Percentiles rank a stretch among this genome's conserved stretches.
Conservation (phyloP, 2,888 invertebrate genomes). For the Anthrax anthrax region DNA sequence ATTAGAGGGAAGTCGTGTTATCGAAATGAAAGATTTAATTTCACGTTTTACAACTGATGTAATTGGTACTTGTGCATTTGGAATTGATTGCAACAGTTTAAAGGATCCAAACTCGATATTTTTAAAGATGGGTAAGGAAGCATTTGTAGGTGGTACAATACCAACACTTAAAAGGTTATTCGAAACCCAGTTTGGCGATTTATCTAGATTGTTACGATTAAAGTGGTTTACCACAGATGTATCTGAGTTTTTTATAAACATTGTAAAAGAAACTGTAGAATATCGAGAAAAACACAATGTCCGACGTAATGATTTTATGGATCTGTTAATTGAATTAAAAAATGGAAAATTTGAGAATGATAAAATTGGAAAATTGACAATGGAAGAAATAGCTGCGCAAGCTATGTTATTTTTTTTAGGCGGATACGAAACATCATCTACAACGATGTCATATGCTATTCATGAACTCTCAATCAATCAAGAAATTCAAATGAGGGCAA, state of each 20-base stretch:
- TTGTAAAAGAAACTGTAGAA: constrained; percentile 26
- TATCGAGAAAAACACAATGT: constrained; percentile 17
- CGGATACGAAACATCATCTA: constrained; percentile 36
- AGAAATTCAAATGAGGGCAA: constrained; percentile 29
- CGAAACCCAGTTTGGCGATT: constrained; percentile 8
- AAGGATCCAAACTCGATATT: constrained; percentile 28
- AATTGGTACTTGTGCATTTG: constrained; percentile 36
- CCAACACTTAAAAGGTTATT: constrained; percentile 4
- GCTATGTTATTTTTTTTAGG: constrained; percentile 37
- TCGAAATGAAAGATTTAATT: constrained; percentile 33
- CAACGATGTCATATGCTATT: constrained; percentile 31
- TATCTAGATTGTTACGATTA: constrained; percentile 1
- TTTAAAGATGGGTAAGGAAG: constrained; percentile 16
- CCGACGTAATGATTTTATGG: constrained; percentile 21
- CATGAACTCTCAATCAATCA: constrained; percentile 34
- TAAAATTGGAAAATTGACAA: constrained; percentile 16
- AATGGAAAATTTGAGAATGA: constrained; percentile 5
- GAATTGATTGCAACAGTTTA: constrained; percentile 34
- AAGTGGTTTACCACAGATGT: constrained; percentile 16
- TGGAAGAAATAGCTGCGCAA: constrained; percentile 35
- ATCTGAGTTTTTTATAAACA: constrained; percentile 22
- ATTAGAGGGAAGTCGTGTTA: neutral
- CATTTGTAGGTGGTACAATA: constrained; percentile 12
- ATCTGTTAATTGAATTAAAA: constrained; percentile 20
- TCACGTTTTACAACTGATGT: constrained; percentile 37